Base-by-base conservation (phyloP, 2,888 invertebrate genomes). In the Caenorhabditis angaria region DNA sequence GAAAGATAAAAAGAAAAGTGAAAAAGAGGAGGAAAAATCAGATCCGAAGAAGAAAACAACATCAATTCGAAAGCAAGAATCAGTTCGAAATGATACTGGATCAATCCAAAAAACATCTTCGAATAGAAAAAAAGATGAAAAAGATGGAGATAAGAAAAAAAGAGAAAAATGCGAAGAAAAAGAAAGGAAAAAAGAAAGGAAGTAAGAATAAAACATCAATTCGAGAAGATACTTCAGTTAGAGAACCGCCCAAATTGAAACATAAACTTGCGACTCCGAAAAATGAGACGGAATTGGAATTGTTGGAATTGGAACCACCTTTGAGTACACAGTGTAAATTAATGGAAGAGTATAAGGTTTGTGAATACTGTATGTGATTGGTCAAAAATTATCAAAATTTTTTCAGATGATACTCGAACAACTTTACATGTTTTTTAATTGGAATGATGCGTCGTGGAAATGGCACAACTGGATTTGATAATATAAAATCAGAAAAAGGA, bases 391-490 rank as follows among this genome's bases (percentile, higher is more conserved):
- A n/a, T n/a, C n/a, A n/a, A n/a, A n/a, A n/a, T n/a, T n/a, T 41
- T 41, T 41, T 41, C 41, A 41, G 41, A 41, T 41, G 10, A 18
- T 18, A 14, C 10, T 41, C 6, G 41, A 41, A 41, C 41, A 41
- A n/a, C n/a, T n/a, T n/a, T n/a, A n/a, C n/a, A n/a, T n/a, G n/a
- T n/a, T n/a, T n/a, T n/a, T n/a, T n/a, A n/a, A n/a, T n/a, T n/a
- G n/a, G n/a, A n/a, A n/a, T 66, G 50, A 70, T 70, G 54, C 54
- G 65, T 54, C 62, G 65, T 51, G 70, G 70, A 20, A 70, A 70
- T 28, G 55, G 51, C 10, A 60, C 70, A 6, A 60, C 41, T 1
- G 65, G 61, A 18, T 2, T 48, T 14, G 55, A 62, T 1, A 55
- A 66, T 41, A 55, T 65, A 28, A 59, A 28, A 54, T 65, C 59